Conservation (phyloP, 2,888 invertebrate genomes). For the Capitulum mitella region DNA sequence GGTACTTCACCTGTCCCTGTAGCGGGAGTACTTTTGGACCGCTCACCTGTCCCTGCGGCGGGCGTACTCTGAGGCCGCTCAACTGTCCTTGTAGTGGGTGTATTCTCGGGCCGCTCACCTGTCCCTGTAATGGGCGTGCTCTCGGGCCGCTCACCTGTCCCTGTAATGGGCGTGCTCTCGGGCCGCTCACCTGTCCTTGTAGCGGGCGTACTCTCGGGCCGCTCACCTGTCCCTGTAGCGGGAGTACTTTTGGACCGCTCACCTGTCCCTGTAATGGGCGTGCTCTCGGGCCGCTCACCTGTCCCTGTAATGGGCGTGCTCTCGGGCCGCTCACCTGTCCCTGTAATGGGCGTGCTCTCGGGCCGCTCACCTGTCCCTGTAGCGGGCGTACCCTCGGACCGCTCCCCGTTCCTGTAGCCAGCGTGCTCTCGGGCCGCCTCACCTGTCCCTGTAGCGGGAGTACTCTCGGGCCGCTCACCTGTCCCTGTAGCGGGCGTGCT, state of each 20-base stretch:
- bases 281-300: constrained; percentile 50
- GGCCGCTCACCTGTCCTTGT: constrained; percentile 58
- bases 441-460: background rate
- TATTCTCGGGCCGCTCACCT: background rate
- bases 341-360: background rate
- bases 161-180: background rate
- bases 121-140: background rate
- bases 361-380: background rate
- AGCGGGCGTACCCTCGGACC: background rate
- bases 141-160: background rate
- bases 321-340: constrained; percentile 56
- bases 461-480: background rate
- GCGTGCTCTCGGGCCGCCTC: background rate
- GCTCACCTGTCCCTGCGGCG: no score
- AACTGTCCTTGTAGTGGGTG: no score
- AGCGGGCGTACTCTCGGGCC: constrained; percentile 74
- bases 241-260: constrained; percentile 54
- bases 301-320: constrained; percentile 62
- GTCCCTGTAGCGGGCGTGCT: background rate
- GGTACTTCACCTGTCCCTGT: no score
- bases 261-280: background rate
- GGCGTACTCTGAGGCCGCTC: no score
- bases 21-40: no score
- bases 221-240: constrained; percentile 41
- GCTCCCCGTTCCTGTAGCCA: background rate